These are phyloP conservation scores for Bombyx mori DNA, from an alignment of 1,140 invertebrate species.

Conservation along the genomic window ASM3026992v2 NC_085117.1:4097001-4097500, in stretches of 20 bases:
- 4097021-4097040: constrained; percentile 26
- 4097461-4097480: no score
- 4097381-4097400: constrained; percentile 32
- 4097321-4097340: no score
- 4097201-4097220: constrained; percentile 10
- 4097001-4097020: neutral
- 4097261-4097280: constrained; percentile 12
- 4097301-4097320: no score
- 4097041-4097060: constrained; percentile 35
- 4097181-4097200: constrained; percentile 49
- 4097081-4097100: constrained; percentile 17
- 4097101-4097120: constrained; percentile 13
- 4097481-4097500: no score
- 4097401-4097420: constrained; percentile 21
- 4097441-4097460: no score
- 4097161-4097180: constrained; percentile 35
- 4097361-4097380: constrained; percentile 33
- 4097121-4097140: constrained; percentile 21
- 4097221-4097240: constrained; percentile 13
- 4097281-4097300: constrained; percentile 13
- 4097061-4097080: constrained; percentile 46
- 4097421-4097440: neutral
- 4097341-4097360: constrained; percentile 8
- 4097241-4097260: constrained; percentile 10
- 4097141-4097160: constrained; percentile 34